Conservation (phyloP, 2,113 vertebrate species). For the Oryzias melastigma region DNA sequence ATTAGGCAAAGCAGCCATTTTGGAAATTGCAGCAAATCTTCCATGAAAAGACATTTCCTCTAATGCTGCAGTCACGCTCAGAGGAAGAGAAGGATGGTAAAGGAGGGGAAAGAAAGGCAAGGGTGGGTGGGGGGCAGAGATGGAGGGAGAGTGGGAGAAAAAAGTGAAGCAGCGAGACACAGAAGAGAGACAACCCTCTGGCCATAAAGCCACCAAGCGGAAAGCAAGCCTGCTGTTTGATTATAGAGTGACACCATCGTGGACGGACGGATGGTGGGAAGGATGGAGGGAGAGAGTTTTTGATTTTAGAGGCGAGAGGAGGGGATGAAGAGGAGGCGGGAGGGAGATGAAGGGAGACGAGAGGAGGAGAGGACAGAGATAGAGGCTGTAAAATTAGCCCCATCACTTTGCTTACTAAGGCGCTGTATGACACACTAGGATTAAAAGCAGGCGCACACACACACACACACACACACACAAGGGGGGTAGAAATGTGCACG, state of each 20-base stretch:
- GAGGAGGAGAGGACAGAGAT: slow-evolving; percentile 40
- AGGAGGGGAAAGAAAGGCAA: slow-evolving; percentile 43
- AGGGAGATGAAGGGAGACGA: slow-evolving; percentile 25
- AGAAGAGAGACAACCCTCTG: slow-evolving; percentile 53
- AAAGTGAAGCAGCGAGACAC: slow-evolving; percentile 31
- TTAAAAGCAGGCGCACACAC: slow-evolving; percentile 40
- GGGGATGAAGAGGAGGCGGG: slow-evolving; percentile 40
- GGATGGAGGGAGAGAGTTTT: slow-evolving; percentile 37
- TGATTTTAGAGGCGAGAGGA: slow-evolving; percentile 35
- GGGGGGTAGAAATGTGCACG: slow-evolving; percentile 3
- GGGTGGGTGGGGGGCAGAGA: slow-evolving; percentile 22
- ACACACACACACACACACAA: not conserved
- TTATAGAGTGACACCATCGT: slow-evolving; percentile 80
- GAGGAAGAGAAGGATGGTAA: slow-evolving; percentile 52
- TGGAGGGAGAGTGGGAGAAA: slow-evolving; percentile 28
- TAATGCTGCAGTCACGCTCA: slow-evolving; percentile 87
- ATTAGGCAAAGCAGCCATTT: slow-evolving; percentile 86
- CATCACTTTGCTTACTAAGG: slow-evolving; percentile 56
- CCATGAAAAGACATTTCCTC: slow-evolving; percentile 93
- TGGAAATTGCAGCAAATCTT: slow-evolving; percentile 91
- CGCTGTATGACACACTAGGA: slow-evolving; percentile 49
- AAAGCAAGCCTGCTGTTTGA: slow-evolving; percentile 88
- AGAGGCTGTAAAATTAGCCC: slow-evolving; percentile 64
- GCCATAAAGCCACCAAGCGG: slow-evolving; percentile 85
- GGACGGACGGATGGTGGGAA: slow-evolving; percentile 36